Base-by-base conservation (phyloP, 2,888 invertebrate species). In the Onthophagus sagittarius region DNA sequence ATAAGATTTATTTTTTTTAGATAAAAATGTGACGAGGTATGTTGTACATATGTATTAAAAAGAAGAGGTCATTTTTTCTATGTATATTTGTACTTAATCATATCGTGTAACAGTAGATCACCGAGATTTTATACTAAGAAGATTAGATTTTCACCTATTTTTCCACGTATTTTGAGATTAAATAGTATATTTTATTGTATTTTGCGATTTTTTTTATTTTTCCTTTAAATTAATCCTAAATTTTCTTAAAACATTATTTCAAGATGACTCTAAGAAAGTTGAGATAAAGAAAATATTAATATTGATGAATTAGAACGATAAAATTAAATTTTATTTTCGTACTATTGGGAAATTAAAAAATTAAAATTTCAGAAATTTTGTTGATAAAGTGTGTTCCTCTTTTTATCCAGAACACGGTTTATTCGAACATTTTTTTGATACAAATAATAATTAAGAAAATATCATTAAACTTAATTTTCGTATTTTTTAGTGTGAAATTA, bases 11-110 rank as follows among this genome's bases (percentile, higher is more conserved):
- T 67, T 67, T 53, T 53, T 9, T 53, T 53, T 53, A 53, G 39
- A 11, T 4, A 53, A 53, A n/a, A 53, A 53, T 53, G 72, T 70
- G 70, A 70, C 72, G 69, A 70, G 39, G 64, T 72, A 74, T 71
- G 70, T 74, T 74, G 72, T 74, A 72, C 71, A 74, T 72, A 74
- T 62, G 62, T 73, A 67, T 71, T 65, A 73, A 53, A 67, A 11
- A 73, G 9, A 72, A 23, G 32, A 63, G 23, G 23, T 39, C 63
- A 62, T 74, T 62, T 70, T 70, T 70, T 67, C 72, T 64, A 74
- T 74, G 74, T 74, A 74, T 72, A 74, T 74, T 74, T 74, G 74
- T 74, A 74, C 74, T 74, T 74, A 72, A 74, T 62, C 64, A 72
- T 64, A 74, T 65, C 74, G 70, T 72, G 53, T 64, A 69, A 23